phyloP scores from a whole-genome alignment of 1,140 invertebrate genomes.

The Muscidifurax raptorellus region DNA sequence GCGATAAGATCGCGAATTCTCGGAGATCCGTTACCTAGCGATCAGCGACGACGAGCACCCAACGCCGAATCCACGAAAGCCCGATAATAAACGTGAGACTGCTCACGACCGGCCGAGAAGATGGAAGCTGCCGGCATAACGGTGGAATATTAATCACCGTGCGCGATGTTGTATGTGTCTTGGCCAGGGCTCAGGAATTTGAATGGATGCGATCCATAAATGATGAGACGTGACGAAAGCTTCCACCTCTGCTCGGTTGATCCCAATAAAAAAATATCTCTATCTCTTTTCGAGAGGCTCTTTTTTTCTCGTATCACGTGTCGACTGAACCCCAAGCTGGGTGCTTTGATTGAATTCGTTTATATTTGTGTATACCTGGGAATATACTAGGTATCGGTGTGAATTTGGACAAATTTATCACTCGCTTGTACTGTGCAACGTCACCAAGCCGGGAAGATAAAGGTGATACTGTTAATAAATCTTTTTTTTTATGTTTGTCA shows the following conservation, averaged over 20 bases:
- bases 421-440: neutral
- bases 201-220: constrained; percentile 67
- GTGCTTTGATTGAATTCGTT: constrained; percentile 6
- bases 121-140: constrained; percentile 45
- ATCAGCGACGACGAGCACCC: neutral
- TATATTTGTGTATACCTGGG: neutral
- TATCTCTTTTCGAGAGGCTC: neutral
- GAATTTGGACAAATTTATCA: constrained; percentile 3
- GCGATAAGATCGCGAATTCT: constrained; percentile 48
- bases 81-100: constrained; percentile 41
- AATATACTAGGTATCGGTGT: neutral
- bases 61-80: constrained; percentile 23
- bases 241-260: constrained; percentile 52
- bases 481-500: neutral
- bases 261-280: constrained; percentile 40
- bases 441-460: neutral
- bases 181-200: constrained; percentile 51
- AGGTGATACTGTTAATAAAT: neutral
- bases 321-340: neutral
- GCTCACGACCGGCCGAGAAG: neutral
- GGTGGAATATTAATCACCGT: constrained; percentile 64
- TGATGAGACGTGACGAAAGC: constrained; percentile 69
- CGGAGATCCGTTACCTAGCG: constrained; percentile 22
- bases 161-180: neutral
- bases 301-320: neutral